phyloP scores from a whole-genome alignment of 2,113 vertebrate species.

The Brachionichthys hirsutus region DNA sequence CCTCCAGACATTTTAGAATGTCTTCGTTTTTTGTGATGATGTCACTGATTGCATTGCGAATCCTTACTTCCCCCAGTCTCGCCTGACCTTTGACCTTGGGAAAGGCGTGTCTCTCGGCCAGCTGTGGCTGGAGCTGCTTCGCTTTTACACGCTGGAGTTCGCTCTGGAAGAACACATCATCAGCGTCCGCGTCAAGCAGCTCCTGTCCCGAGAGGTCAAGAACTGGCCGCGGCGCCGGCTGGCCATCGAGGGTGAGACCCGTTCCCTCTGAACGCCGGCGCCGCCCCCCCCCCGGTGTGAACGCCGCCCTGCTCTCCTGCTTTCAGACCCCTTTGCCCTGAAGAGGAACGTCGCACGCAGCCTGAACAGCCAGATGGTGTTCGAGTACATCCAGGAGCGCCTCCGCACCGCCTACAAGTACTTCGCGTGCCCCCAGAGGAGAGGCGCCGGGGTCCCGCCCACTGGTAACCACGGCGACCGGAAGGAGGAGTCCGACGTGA shows the following conservation, averaged over 20 bases:
- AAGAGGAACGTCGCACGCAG: conserved; percentile 98
- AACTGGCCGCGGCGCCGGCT: conserved; percentile 97
- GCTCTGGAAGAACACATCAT: conserved; percentile 94
- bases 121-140: conserved; percentile 94
- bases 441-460: conserved; percentile 53
- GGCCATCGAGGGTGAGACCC: conserved; percentile 95
- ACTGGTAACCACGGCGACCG: conserved; percentile 16
- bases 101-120: conserved; percentile 85
- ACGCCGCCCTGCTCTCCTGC: no score
- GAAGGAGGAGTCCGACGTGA: not conserved
- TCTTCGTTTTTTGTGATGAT: no score
- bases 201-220: conserved; percentile 91
- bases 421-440: conserved; percentile 92
- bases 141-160: conserved; percentile 98
- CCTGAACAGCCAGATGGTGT: conserved; percentile 98
- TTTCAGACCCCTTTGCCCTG: conserved; percentile 92
- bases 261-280: no score
- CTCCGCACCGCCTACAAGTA: conserved; percentile 95
- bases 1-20: no score
- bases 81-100: conserved; percentile 77
- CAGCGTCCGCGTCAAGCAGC: conserved; percentile 90
- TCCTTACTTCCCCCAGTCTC: conserved; percentile 58
- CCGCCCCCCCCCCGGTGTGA: no score
- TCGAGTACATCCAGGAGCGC: conserved; percentile 96
- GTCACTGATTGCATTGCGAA: not conserved